phyloP scores from a whole-genome alignment of 2,888 invertebrate species.

The Belgica antarctica region DNA sequence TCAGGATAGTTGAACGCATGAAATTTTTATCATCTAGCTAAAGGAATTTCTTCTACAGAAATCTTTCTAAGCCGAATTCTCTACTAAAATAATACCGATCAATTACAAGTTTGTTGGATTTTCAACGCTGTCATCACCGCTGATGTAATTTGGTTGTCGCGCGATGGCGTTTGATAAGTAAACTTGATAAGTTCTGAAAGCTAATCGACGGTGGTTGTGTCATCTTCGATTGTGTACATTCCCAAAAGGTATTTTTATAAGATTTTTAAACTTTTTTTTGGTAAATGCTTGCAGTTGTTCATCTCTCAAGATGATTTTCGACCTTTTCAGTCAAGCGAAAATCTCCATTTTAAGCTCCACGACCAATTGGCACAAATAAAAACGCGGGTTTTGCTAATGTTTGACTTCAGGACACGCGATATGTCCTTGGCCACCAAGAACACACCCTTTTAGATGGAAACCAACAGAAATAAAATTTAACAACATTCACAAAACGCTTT shows the following conservation, averaged over 20 bases:
- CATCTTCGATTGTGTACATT: slow-evolving; percentile 4
- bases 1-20: no score
- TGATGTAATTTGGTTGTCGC: not conserved
- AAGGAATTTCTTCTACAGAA: not conserved
- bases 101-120: not conserved
- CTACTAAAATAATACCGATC: slow-evolving; percentile 35
- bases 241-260: not conserved
- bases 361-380: no score
- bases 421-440: slow-evolving; percentile 1
- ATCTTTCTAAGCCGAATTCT: not conserved
- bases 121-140: not conserved
- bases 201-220: not conserved
- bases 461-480: slow-evolving; percentile 2
- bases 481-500: not conserved
- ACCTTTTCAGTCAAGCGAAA: no score
- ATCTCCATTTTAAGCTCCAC: not conserved
- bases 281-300: not conserved
- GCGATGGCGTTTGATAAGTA: not conserved
- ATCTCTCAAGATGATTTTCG: slow-evolving; percentile 7
- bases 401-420: no score
- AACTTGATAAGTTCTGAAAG: slow-evolving; percentile 32
- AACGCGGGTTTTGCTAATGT: no score
- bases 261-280: slow-evolving; percentile 22
- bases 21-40: slow-evolving; percentile 7
- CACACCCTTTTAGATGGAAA: not conserved